Base-by-base conservation (phyloP, 2,113 vertebrate genomes). In the Sialia sialis region DNA sequence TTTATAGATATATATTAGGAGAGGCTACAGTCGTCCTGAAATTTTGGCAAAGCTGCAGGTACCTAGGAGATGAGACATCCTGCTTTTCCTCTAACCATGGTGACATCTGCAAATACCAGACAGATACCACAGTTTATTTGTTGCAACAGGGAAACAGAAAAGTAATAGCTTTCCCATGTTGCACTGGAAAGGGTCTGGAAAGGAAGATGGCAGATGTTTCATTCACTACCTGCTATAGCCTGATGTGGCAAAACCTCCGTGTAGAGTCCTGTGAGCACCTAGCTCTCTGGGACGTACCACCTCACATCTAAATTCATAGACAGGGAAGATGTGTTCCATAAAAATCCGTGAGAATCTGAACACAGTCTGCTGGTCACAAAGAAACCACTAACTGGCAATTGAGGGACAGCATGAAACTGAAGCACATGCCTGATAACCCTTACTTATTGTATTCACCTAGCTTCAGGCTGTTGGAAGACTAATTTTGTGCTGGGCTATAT, bases 31-130 rank as follows among this genome's bases (percentile, higher is more conserved):
- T n/a, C 67, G 19, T 26, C 49, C 55, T 39, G 60, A 81, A 89
- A 67, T n/a, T 54, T 58, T 0, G 0, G 13, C 21, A 36, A 13
- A 89, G 27, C 59, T 74, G 12, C 16, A 56, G 27, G 41, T 52
- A 43, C 7, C 14, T 26, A 41, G n/a, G 13, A 93, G 29, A 7
- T 48, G 59, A 62, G 43, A 29, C 36, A 41, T 32, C 32, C 38
- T 64, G 13, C 8, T 34, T 75, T 90, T 79, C 34, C 38, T 49
- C 38, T 66, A 58, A 64, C 19, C 10, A 32, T 25, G 29, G 9
- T 43, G 80, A 21, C 29, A 38, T 32, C 41, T 34, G 21, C 29
- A 79, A 54, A 55, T 11, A 69, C 14, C 43, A 51, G 52, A 39
- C 21, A 52, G 38, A 29, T 16, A 62, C 25, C 17, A 49, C 32